Evolutionary conservation across 1,140 invertebrate species (phyloP).

Genomic region (Diplogasteroides magnus): DNA sequence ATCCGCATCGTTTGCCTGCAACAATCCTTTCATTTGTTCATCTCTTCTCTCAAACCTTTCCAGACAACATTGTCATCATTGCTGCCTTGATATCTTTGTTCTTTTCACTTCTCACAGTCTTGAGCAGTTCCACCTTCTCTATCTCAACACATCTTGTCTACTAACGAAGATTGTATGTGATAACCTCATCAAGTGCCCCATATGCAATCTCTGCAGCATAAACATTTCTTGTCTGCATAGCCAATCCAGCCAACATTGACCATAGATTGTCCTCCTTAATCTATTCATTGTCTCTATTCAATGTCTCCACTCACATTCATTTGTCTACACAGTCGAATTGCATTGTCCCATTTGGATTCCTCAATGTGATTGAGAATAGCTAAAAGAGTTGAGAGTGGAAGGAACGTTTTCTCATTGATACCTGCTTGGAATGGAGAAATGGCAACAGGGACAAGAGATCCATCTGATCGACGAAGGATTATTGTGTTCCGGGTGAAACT

Average conservation of each 20-base stretch:
- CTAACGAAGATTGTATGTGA: neutral
- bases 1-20: slow-evolving; percentile 67
- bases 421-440: slow-evolving; percentile 66
- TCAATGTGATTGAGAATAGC: slow-evolving; percentile 66
- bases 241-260: slow-evolving; percentile 80
- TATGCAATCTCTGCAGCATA: slow-evolving; percentile 84
- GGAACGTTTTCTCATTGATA: neutral
- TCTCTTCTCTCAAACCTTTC: slow-evolving; percentile 62
- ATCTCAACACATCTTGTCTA: slow-evolving; percentile 57
- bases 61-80: slow-evolving; percentile 73
- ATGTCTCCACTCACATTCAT: slow-evolving; percentile 64
- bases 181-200: slow-evolving; percentile 74
- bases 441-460: slow-evolving; percentile 64
- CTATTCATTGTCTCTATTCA: slow-evolving; percentile 7
- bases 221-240: slow-evolving; percentile 72
- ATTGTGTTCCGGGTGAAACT: slow-evolving; percentile 75
- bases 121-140: slow-evolving; percentile 84
- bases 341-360: slow-evolving; percentile 69
- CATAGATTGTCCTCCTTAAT: slow-evolving; percentile 73
- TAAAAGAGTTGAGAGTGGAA: neutral
- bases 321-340: slow-evolving; percentile 70
- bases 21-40: neutral
- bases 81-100: slow-evolving; percentile 68
- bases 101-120: slow-evolving; percentile 69
- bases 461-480: slow-evolving; percentile 68